These are phyloP conservation scores for Fissipunctia ypsillon DNA, from an alignment of 2,888 invertebrate species.

Conservation along the genomic window DNA sequence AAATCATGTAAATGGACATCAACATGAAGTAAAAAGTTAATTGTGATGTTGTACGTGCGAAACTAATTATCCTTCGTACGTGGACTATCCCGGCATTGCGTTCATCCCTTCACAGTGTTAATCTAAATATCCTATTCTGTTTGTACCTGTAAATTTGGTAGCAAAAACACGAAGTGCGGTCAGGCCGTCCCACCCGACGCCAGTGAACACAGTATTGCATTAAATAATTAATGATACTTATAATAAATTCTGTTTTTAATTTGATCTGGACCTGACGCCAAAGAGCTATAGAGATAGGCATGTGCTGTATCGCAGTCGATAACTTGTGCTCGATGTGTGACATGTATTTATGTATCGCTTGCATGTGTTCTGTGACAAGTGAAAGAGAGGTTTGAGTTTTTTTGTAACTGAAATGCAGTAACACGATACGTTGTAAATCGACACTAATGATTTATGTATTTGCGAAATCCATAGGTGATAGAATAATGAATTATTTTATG, in stretches of 20 bases:
- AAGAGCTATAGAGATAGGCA: constrained; percentile 64
- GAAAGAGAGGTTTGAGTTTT: constrained; percentile 18
- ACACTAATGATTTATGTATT: neutral
- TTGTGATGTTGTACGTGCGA: constrained; percentile 72
- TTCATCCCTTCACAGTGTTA: constrained; percentile 79
- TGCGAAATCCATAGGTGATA: neutral
- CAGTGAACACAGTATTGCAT: constrained; percentile 77
- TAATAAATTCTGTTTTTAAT: constrained; percentile 90
- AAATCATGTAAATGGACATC: constrained; percentile 44
- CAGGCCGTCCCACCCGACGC: constrained; percentile 70
- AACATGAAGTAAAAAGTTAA: constrained; percentile 48
- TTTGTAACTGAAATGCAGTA: neutral
- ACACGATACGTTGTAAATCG: neutral
- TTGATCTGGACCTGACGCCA: constrained; percentile 79
- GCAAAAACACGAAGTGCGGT: constrained; percentile 85
- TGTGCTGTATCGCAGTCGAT: constrained; percentile 48
- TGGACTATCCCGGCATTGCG: constrained; percentile 69
- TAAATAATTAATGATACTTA: constrained; percentile 88
- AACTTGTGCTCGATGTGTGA: constrained; percentile 9
- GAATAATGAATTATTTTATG: neutral
- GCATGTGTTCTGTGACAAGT: constrained; percentile 14
- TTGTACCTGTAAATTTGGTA: constrained; percentile 79
- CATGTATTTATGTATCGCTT: constrained; percentile 26
- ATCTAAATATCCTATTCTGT: constrained; percentile 88
- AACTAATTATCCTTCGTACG: constrained; percentile 78